Base-by-base conservation (phyloP, 2,113 vertebrate genomes). In the Perca schrenkii region DNA sequence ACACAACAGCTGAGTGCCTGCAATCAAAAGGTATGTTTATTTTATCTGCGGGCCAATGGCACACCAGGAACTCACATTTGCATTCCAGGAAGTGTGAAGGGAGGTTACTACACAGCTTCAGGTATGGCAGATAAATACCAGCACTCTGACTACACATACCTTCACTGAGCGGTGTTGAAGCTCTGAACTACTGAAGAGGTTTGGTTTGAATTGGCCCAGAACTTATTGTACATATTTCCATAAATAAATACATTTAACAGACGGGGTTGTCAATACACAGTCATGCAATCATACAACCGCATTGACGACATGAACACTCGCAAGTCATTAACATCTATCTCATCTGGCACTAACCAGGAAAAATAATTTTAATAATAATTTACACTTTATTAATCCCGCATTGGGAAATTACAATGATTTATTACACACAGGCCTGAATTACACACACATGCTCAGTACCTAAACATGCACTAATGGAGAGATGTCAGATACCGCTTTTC, bases 11-110 rank as follows among this genome's bases (percentile, higher is more conserved):
- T 22, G 46, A 4, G 8, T 21, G 36, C 0, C 28, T 36, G 17
- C 43, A 47, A 57, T 46, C 34, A 61, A 25, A 31, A 54, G 68
- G 43, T 31, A 19, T 60, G 31, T 43, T 22, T 22, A 25, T 3
- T 73, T 77, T n/a, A 75, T 72, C 34, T 78, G 15, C 2, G 0
- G 0, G 13, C 63, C 5, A 79, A 21, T 66, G 72, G 62, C 60
- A 77, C 52, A 22, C 40, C 40, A 47, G 11, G 25, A 82, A 73
- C 52, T 65, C 19, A 6, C n/a, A 46, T 80, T 57, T 75, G 47
- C 69, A 83, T 85, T 77, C 60, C 73, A 83, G 69, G 34, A 77
- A 82, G 71, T 36, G 67, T 56, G 40, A 78, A 10, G 22, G n/a
- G 61, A 52, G 62, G 46, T n/a, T 73, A 15, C 4, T 31, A 47